A percentile compares a stretch with the other conserved stretches of the same genome.
These are phyloP conservation scores for Stegodyphus dumicola DNA, from an alignment of 1,140 invertebrate genomes.

Conservation along the genomic window DNA sequence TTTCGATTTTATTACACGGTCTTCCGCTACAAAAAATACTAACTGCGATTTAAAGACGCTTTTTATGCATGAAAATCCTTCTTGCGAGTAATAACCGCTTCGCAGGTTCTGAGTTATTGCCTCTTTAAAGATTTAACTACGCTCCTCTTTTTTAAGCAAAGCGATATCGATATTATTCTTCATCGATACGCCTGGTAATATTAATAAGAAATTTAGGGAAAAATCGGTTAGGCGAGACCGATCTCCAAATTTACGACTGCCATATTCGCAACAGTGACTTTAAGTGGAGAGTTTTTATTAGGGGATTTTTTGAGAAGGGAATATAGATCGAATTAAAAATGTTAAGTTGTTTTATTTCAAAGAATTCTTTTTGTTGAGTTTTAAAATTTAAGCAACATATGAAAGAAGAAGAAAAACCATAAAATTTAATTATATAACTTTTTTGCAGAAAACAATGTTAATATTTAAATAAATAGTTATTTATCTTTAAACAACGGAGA, in stretches of 20 bases:
- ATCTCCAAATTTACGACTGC: neutral
- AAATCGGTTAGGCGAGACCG: neutral
- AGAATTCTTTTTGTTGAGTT: no score
- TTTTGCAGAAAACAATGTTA: no score
- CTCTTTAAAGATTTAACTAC: constrained; percentile 23
- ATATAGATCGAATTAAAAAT: no score
- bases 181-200: constrained; percentile 31
- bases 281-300: no score
- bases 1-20: neutral
- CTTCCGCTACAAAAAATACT: constrained; percentile 20
- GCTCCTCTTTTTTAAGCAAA: constrained; percentile 15
- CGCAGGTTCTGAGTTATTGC: constrained; percentile 37
- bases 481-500: no score
- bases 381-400: no score
- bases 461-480: no score
- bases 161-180: constrained; percentile 38
- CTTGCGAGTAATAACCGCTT: constrained; percentile 47
- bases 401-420: no score
- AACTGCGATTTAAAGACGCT: constrained; percentile 41
- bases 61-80: constrained; percentile 46
- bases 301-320: no score
- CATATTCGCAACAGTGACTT: no score
- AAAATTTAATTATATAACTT: no score
- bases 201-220: constrained; percentile 33
- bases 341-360: no score